phyloP scores from a whole-genome alignment of 2,797 vertebrate genomes.

The Halcyon chelicuti region DNA sequence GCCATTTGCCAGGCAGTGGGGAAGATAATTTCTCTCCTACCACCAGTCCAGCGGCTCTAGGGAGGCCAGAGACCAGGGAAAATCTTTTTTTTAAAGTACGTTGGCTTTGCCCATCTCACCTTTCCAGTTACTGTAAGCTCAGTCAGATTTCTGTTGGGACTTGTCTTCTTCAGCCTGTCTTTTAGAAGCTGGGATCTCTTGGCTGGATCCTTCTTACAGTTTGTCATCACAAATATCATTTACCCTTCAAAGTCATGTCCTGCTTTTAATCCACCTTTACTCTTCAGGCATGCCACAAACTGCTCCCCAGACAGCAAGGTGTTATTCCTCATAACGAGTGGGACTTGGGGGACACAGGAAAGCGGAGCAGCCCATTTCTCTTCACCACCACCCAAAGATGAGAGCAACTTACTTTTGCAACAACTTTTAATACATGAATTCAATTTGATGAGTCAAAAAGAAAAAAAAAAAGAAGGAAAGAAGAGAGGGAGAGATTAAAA shows the following conservation, averaged over 20 bases:
- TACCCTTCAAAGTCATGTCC: background rate
- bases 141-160: background rate
- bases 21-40: background rate
- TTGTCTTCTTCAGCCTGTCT: background rate
- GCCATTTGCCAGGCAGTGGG: background rate
- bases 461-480: no score
- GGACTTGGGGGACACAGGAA: background rate
- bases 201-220: background rate
- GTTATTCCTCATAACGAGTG: background rate
- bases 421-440: slow-evolving; percentile 64
- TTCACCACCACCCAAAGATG: slow-evolving; percentile 20
- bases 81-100: background rate
- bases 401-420: slow-evolving; percentile 38
- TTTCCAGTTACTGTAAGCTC: background rate
- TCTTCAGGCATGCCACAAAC: background rate
- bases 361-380: slow-evolving; percentile 18
- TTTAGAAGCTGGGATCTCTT: background rate
- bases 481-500: background rate
- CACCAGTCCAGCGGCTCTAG: rapidly evolving
- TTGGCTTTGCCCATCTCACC: background rate
- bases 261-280: background rate
- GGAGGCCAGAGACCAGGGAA: background rate
- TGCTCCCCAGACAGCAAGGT: background rate
- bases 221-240: background rate
- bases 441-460: slow-evolving; percentile 53